phyloP scores from a whole-genome alignment of 1,140 invertebrate species.

The Tetranychus cinnabarinus region DNA sequence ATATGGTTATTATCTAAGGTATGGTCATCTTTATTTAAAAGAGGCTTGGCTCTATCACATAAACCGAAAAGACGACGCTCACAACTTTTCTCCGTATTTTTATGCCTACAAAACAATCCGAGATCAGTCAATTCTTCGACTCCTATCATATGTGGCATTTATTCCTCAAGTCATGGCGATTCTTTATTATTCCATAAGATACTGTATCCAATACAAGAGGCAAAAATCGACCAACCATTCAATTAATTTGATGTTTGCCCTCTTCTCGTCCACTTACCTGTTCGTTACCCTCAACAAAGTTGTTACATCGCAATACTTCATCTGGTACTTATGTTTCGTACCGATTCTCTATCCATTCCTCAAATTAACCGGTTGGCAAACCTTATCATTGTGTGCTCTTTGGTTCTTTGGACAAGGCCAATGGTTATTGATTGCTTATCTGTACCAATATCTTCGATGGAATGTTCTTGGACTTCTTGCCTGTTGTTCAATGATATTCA shows the following conservation, averaged over 20 bases:
- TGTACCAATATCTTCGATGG: slow-evolving; percentile 61
- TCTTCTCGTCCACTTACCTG: slow-evolving; percentile 59
- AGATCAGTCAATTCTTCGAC: slow-evolving; percentile 16
- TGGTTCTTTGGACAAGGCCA: slow-evolving; percentile 52
- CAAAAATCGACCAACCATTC: background rate
- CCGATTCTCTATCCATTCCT: slow-evolving; percentile 20
- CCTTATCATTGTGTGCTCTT: slow-evolving; percentile 22
- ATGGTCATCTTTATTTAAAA: slow-evolving; percentile 66
- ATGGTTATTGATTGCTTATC: slow-evolving; percentile 81
- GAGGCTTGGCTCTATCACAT: slow-evolving; percentile 88
- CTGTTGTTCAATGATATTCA: background rate
- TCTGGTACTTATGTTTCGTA: slow-evolving; percentile 62
- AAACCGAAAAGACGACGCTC: slow-evolving; percentile 59
- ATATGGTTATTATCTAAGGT: slow-evolving; percentile 39
- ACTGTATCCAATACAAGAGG: background rate
- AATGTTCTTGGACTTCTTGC: slow-evolving; percentile 25
- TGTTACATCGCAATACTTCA: slow-evolving; percentile 88
- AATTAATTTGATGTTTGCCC: slow-evolving; percentile 33
- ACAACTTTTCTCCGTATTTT: slow-evolving; percentile 94
- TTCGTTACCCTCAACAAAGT: slow-evolving; percentile 91
- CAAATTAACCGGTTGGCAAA: background rate
- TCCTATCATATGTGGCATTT: slow-evolving; percentile 40
- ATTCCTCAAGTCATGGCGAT: slow-evolving; percentile 47
- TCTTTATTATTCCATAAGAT: slow-evolving; percentile 36
- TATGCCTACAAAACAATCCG: slow-evolving; percentile 31